Evolutionary conservation across 53 echinoderm and acorn worm genomes (phyloP).

Genomic region (Temnopleurus reevesii): DNA sequence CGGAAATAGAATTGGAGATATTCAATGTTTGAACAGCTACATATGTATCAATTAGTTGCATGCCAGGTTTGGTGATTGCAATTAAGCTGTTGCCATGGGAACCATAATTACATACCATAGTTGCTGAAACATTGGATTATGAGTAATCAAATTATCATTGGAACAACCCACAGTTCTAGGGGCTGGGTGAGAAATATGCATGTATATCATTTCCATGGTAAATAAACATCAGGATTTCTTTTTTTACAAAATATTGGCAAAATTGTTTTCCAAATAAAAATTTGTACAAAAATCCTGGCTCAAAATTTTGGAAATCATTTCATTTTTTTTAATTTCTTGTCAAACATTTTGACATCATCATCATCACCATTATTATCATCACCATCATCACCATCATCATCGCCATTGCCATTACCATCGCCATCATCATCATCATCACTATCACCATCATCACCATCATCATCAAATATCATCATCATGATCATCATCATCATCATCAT

Average conservation of each 20-base stretch:
- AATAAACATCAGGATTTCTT: too few relatives aligned
- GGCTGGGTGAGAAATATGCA: too few relatives aligned
- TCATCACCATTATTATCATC: too few relatives aligned
- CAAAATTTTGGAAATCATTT: neutral
- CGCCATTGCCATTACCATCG: too few relatives aligned
- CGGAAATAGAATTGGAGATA: too few relatives aligned
- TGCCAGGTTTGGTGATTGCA: neutral
- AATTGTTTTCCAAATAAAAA: neutral
- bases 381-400: too few relatives aligned
- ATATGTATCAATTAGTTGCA: neutral
- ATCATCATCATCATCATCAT: neutral
- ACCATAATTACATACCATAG: neutral
- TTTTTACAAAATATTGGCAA: neutral
- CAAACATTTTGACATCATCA: too few relatives aligned
- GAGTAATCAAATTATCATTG: neutral
- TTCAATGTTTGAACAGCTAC: too few relatives aligned
- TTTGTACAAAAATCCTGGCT: neutral
- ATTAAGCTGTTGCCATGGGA: conserved; percentile 1
- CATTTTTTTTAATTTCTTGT: too few relatives aligned
- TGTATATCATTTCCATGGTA: too few relatives aligned
- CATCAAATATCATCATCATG: neutral
- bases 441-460: neutral
- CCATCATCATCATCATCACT: neutral
- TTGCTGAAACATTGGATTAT: neutral
- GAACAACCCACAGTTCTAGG: neutral